Evolutionary conservation across 2,797 vertebrate genomes (phyloP), one percentile per base, ranked within the genome.

Genomic region (Dendrocincla fuliginosa): DNA sequence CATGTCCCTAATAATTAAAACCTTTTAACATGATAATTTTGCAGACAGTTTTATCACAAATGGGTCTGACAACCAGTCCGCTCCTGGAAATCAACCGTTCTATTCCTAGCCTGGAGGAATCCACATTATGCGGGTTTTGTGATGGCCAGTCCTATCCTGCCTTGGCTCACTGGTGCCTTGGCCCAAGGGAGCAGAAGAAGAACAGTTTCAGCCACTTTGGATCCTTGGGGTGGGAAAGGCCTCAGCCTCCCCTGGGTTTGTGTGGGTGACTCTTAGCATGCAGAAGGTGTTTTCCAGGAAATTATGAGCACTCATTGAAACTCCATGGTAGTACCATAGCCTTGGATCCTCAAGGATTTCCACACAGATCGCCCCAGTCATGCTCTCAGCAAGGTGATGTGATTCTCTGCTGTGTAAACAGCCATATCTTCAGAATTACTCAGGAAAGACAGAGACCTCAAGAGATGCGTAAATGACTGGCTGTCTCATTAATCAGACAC

Each of bases 401-500:
- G 84, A 63, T 76, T 93, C 90, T 81, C 92, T 73, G 94, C 74
- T 89, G 14, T 64, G 46, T 78, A 94, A 95, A 90, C 55, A 93
- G 91, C 89, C 93, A 33, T 73, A 91, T 92, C 83, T 96, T 93
- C 74, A 70, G 88, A 84, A 81, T 90, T 94, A 92, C 69, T 80
- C 83, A 90, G 87, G 70, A 93, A 96, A 96, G 92, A 95, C 53
- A 87, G 94, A 85, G 96, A 94, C 79, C 97, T 96, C 97, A 79
- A 84, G 96, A 96, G 94, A 91, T 91, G 84, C 93, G 89, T 87
- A 93, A 95, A 85, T 96, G 92, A 96, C 86, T 53, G 94, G 55
- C 95, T 68, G 74, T 91, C 85, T 95, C 94, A 96, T 97, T 96
- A 93, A 96, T 97, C 96, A 96, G 93, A 86, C 68, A 87, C 91